phyloP scores from a whole-genome alignment of 2,888 invertebrate genomes.

The Pseudococcus longispinus region DNA sequence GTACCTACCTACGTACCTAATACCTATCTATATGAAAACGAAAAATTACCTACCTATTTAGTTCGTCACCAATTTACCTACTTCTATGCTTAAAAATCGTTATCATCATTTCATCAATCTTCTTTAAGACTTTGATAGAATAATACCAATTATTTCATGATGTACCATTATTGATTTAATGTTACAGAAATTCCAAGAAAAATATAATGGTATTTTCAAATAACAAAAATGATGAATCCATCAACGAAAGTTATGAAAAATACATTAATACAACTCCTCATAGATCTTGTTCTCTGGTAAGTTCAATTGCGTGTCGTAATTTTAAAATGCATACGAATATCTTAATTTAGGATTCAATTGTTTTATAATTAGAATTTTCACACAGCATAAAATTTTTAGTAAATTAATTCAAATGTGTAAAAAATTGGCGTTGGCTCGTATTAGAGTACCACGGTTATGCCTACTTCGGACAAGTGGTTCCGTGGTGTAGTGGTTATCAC shows the following conservation, averaged over 20 bases:
- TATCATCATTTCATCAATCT: too few relatives aligned
- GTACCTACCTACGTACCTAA: too few relatives aligned
- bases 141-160: background rate
- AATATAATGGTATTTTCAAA: conserved; percentile 50
- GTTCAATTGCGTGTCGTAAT: background rate
- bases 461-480: conserved; percentile 55
- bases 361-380: too few relatives aligned
- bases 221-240: conserved; percentile 37
- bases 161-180: background rate
- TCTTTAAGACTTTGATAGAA: background rate
- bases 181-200: conserved; percentile 51
- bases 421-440: background rate
- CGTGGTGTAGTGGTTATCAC: conserved; percentile 60
- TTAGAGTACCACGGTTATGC: background rate
- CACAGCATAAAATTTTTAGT: background rate
- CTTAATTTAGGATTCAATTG: background rate
- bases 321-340: background rate
- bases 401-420: background rate
- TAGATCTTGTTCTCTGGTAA: conserved; percentile 54
- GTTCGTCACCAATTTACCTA: too few relatives aligned
- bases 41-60: too few relatives aligned
- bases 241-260: conserved; percentile 38
- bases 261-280: conserved; percentile 37
- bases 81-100: too few relatives aligned
- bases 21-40: too few relatives aligned